These are phyloP conservation scores for honey bee (Apis mellifera) DNA, from an alignment of 1,140 invertebrate species.

Conservation along the genomic window Amel_HAv3.1 CM009934.2:10494001-10494500, in stretches of 20 bases:
- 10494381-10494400: slow-evolving; percentile 69
- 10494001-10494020: slow-evolving; percentile 18
- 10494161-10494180: neutral
- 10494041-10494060: neutral
- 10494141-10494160: neutral
- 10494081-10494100: neutral
- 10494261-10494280: too few species aligned
- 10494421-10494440: slow-evolving; percentile 36
- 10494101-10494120: neutral
- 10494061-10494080: neutral
- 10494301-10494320: slow-evolving; percentile 1
- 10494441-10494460: neutral
- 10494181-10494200: neutral
- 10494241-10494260: too few species aligned
- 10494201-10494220: neutral
- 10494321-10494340: neutral
- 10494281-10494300: neutral
- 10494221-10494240: neutral
- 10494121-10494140: neutral
- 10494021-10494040: neutral
- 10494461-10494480: neutral
- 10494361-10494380: slow-evolving; percentile 68
- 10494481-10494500: neutral
- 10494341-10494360: slow-evolving; percentile 57
- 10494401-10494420: slow-evolving; percentile 49